Conservation (phyloP, 2,113 vertebrate genomes). For the Cyprinodon tularosa region DNA sequence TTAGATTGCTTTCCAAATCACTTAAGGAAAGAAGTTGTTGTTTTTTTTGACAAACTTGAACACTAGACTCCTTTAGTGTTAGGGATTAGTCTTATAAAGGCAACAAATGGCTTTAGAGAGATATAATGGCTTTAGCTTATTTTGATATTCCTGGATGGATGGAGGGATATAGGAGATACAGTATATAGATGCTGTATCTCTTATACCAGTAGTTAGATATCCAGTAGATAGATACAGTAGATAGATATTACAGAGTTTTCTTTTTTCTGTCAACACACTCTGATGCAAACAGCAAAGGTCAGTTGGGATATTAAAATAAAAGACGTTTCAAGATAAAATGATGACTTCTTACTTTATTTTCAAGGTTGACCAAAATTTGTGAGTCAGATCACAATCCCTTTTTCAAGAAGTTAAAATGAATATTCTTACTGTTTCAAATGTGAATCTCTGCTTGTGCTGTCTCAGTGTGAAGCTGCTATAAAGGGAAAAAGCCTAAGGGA, state of each 20-base stretch:
- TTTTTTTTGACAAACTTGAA: background rate
- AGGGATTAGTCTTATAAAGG: background rate
- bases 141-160: background rate
- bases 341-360: background rate
- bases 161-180: no score
- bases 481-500: constrained; percentile 51
- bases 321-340: background rate
- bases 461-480: constrained; percentile 39
- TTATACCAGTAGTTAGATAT: no score
- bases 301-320: constrained; percentile 1
- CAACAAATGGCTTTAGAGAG: background rate
- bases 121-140: background rate
- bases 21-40: background rate
- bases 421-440: background rate
- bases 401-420: background rate
- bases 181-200: no score
- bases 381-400: background rate
- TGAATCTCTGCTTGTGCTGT: constrained; percentile 3
- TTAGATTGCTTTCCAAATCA: background rate
- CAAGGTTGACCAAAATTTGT: background rate
- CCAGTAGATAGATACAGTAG: no score
- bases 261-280: constrained; percentile 15
- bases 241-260: constrained; percentile 7
- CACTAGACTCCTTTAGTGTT: background rate
- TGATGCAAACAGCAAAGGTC: background rate